Conservation (phyloP, 2,113 vertebrate genomes). For the Hypocryptadius cinnamomeus region DNA sequence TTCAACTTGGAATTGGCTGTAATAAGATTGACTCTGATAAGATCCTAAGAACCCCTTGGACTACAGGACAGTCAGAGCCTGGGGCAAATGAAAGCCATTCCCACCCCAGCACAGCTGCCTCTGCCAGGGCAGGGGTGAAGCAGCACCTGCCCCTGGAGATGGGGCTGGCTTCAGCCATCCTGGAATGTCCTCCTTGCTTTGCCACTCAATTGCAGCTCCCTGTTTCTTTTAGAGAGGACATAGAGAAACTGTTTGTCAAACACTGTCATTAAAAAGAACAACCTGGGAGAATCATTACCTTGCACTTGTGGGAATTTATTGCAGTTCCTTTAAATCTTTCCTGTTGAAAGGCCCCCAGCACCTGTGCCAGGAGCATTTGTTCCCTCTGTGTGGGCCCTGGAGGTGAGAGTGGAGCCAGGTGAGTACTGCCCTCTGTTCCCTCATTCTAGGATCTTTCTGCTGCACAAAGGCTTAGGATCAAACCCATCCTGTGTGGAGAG, state of each 20-base stretch:
- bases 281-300: neutral
- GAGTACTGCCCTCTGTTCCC: neutral
- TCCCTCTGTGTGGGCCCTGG: neutral
- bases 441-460: neutral
- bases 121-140: neutral
- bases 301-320: neutral
- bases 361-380: rapidly evolving
- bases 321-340: too few relatives aligned
- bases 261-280: neutral
- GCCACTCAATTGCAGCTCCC: neutral
- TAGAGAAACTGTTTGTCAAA: neutral
- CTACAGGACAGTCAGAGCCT: neutral
- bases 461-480: neutral
- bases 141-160: neutral
- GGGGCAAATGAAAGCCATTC: neutral
- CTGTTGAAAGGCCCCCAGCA: neutral
- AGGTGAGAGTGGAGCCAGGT: neutral
- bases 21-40: neutral
- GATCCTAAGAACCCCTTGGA: rapidly evolving
- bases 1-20: neutral
- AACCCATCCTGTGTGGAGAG: neutral
- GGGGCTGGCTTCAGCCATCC: neutral
- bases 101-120: rapidly evolving
- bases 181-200: neutral
- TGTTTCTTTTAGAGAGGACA: neutral